These are phyloP conservation scores for Bungarus multicinctus DNA, from an alignment of 2,113 vertebrate genomes.

Conservation along the genomic window DNA sequence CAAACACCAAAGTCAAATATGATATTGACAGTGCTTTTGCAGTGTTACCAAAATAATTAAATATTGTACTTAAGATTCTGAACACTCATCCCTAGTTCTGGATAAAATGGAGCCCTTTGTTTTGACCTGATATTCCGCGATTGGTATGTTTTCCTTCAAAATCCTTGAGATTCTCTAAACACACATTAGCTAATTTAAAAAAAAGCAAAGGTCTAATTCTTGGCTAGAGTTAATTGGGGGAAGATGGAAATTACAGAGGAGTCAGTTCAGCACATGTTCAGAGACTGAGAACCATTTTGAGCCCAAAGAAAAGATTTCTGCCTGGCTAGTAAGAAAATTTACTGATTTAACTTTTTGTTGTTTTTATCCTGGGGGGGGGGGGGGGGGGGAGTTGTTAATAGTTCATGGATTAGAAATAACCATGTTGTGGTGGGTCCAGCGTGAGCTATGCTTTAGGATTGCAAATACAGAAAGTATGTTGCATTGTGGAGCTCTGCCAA, in stretches of 20 bases:
- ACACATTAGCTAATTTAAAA: neutral
- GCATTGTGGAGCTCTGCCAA: neutral
- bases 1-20: fast-evolving
- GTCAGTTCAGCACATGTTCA: neutral
- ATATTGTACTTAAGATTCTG: neutral
- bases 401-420: neutral
- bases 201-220: neutral
- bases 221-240: neutral
- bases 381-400: neutral
- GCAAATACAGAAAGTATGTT: neutral
- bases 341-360: neutral
- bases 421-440: neutral
- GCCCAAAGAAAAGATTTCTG: neutral
- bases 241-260: neutral
- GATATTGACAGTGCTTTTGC: neutral
- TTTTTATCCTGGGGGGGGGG: neutral
- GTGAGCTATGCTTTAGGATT: neutral
- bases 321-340: neutral
- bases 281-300: neutral
- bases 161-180: neutral
- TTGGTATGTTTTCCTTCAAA: neutral
- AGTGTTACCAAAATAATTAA: neutral
- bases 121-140: neutral
- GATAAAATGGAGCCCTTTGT: constrained; percentile 1
- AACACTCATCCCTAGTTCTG: neutral